phyloP scores from a whole-genome alignment of 2,797 vertebrate species.

The Garrulus glandarius region DNA sequence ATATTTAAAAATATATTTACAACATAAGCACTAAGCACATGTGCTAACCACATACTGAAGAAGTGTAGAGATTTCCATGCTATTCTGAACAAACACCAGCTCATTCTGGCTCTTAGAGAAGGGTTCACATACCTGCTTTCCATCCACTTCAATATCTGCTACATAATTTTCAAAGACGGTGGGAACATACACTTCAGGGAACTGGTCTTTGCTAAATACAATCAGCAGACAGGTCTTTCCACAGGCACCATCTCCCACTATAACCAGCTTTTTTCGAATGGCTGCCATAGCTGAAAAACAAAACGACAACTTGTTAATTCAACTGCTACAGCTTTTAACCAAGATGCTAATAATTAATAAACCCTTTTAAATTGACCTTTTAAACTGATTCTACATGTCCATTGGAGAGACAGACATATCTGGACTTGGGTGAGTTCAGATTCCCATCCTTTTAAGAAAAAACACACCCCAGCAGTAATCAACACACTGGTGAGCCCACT shows the following conservation, averaged over 20 bases:
- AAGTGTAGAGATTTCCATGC: background rate
- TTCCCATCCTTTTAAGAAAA: background rate
- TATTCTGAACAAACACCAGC: background rate
- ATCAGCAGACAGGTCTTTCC: slow-evolving; percentile 98
- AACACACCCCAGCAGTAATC: background rate
- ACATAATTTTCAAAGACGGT: slow-evolving; percentile 99
- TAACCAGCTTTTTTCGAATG: slow-evolving; percentile 98
- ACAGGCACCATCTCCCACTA: slow-evolving; percentile 97
- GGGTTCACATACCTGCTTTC: slow-evolving; percentile 86
- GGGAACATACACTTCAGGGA: slow-evolving; percentile 96
- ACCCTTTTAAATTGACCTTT: background rate
- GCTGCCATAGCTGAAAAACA: slow-evolving; percentile 90
- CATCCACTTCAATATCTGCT: slow-evolving; percentile 96
- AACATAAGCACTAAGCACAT: background rate
- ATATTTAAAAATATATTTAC: background rate
- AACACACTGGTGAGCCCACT: background rate
- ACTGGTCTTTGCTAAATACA: slow-evolving; percentile 99
- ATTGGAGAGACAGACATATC: background rate
- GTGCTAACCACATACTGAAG: background rate
- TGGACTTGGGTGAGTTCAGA: background rate
- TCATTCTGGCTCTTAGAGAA: background rate
- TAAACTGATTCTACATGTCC: background rate
- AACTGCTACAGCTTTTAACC: background rate
- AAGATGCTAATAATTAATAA: background rate
- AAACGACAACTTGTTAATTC: background rate